Base-by-base conservation (phyloP, 2,888 invertebrate species). In the Amiota minor region DNA sequence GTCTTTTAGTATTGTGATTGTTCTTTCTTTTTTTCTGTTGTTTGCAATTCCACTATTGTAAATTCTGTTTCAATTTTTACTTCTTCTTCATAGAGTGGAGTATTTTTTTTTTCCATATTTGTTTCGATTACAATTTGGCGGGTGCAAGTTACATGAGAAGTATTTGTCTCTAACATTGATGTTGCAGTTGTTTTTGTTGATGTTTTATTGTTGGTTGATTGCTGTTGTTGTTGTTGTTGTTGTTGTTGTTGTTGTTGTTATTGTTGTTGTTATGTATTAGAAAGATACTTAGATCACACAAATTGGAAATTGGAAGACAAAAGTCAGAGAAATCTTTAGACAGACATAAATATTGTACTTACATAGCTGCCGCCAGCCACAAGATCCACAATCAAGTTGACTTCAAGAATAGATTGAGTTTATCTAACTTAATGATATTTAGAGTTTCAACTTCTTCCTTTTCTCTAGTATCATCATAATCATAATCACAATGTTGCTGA, bases 91-190 rank as follows among this genome's bases (percentile, higher is more conserved):
- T 3, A 23, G 3, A 23, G 23, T 23, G 35, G 35, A 35, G 35
- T 35, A 35, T 2, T 1, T 23, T 2, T 35, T 35, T 35, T 35
- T 35, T 35, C 35, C 2, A 35, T 6, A 59, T 76, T 53, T 64
- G 80, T 81, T 74, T 82, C 83, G 75, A 80, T 82, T 82, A 81
- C 83, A 82, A 55, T 74, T 72, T 65, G 35, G 35, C 6, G 72
- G 62, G 47, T 62, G 81, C 4, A 59, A 59, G 20, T 80, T 81
- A 83, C 76, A 81, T 75, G 82, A 82, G 81, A 80, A 74, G 56
- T 55, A 71, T 46, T 20, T 59, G 59, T 20, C 74, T 71, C 35
- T 69, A n/a, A 18, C 59, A 14, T 70, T 67, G 45, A 61, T 75
- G 71, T 71, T 72, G 76, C 81, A 77, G 78, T 80, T 81, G 49